Conservation (phyloP, 2,888 invertebrate genomes). For the Shargacucullia verbasci region DNA sequence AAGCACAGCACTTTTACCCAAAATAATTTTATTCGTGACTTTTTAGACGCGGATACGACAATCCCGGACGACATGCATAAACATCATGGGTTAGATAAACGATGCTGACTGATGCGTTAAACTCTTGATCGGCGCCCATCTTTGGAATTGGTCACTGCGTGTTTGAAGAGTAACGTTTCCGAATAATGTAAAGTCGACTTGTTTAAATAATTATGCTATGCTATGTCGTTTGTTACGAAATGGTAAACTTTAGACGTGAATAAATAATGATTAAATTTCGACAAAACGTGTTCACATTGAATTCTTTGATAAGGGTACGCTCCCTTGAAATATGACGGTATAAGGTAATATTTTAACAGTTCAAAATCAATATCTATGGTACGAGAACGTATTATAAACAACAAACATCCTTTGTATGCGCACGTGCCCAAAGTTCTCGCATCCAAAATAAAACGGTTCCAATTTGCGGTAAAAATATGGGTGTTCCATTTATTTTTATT, state of each 20-base stretch:
- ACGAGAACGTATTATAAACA: conserved; percentile 56
- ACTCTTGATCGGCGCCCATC: too few species aligned
- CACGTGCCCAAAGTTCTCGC: conserved; percentile 55
- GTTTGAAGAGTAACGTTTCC: too few species aligned
- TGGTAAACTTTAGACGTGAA: conserved; percentile 26
- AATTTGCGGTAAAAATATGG: conserved; percentile 12
- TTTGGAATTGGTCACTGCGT: too few species aligned
- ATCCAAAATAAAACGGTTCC: conserved; percentile 48
- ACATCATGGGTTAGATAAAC: too few species aligned
- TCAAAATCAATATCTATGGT: conserved; percentile 44
- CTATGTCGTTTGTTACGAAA: too few species aligned
- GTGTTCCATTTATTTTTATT: conserved; percentile 24
- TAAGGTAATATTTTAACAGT: conserved; percentile 35
- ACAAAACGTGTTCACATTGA: conserved; percentile 32
- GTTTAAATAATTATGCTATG: too few species aligned
- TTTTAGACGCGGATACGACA: too few species aligned
- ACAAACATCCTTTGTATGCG: conserved; percentile 48
- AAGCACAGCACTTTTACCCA: neutral
- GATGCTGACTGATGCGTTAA: too few species aligned
- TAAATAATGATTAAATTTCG: conserved; percentile 41
- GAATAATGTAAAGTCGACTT: too few species aligned
- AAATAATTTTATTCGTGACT: too few species aligned
- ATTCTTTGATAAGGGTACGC: conserved; percentile 35
- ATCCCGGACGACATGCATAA: too few species aligned
- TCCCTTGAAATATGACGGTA: conserved; percentile 44